A percentile compares a stretch with the other conserved stretches of the same genome.
phyloP scores from a whole-genome alignment of 2,888 invertebrate species.

The Gryllus longicercus region DNA sequence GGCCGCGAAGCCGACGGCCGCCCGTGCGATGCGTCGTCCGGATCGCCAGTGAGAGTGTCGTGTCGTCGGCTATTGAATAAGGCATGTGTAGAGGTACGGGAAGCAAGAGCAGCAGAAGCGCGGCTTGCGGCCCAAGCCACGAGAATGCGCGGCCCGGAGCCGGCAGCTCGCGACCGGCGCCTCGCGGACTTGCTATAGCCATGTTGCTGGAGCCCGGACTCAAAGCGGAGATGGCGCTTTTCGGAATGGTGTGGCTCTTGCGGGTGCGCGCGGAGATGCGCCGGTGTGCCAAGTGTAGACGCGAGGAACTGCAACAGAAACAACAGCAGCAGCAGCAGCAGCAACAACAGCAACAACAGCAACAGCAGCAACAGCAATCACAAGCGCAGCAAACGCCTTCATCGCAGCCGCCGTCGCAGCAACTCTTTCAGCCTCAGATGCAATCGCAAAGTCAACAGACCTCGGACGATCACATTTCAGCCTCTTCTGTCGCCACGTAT shows the following conservation, averaged over 20 bases:
- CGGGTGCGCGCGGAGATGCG: slow-evolving; percentile 77
- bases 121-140: slow-evolving; percentile 19
- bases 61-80: slow-evolving; percentile 11
- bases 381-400: not conserved
- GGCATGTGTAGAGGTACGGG: not conserved
- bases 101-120: not conserved
- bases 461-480: slow-evolving; percentile 32
- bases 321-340: slow-evolving; percentile 44
- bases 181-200: slow-evolving; percentile 17
- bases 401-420: not conserved
- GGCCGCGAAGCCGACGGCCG: no score
- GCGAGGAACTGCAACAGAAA: slow-evolving; percentile 49
- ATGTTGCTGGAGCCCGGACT: slow-evolving; percentile 22
- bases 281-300: slow-evolving; percentile 67
- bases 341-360: slow-evolving; percentile 32
- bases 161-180: not conserved
- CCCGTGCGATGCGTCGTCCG: no score
- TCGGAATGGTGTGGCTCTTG: slow-evolving; percentile 81
- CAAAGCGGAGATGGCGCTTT: slow-evolving; percentile 68
- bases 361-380: slow-evolving; percentile 33
- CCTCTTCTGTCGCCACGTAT: slow-evolving; percentile 45
- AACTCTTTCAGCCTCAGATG: slow-evolving; percentile 11
- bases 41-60: not conserved
- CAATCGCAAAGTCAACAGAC: slow-evolving; percentile 26
- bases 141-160: not conserved